Evolutionary conservation across 2,797 vertebrate genomes (phyloP).

Genomic region (Melanotaenia pygmaea): DNA sequence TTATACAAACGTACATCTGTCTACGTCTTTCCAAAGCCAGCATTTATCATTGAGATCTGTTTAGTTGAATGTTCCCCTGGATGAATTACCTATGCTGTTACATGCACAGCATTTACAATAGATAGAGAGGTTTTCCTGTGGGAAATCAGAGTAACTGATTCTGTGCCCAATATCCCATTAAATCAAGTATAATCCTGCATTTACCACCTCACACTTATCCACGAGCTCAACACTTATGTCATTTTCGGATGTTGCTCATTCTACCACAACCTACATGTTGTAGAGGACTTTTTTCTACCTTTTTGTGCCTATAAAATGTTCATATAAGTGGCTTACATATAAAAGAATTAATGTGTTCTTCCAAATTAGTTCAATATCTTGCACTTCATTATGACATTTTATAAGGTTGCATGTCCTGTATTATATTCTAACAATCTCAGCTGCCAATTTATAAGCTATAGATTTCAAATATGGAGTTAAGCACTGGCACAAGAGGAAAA

Average conservation of each 20-base stretch:
- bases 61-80: conserved; percentile 76
- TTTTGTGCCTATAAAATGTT: conserved; percentile 13
- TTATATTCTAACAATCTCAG: conserved; percentile 22
- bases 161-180: conserved; percentile 66
- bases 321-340: conserved; percentile 8
- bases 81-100: conserved; percentile 70
- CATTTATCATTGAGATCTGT: conserved; percentile 76
- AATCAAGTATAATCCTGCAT: conserved; percentile 70
- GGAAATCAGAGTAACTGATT: conserved; percentile 79
- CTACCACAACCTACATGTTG: conserved; percentile 33
- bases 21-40: conserved; percentile 64
- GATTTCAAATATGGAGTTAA: conserved; percentile 55
- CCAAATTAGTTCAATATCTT: conserved; percentile 10
- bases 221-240: conserved; percentile 53
- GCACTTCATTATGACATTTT: conserved; percentile 34
- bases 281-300: not conserved
- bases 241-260: conserved; percentile 56
- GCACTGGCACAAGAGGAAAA: conserved; percentile 40
- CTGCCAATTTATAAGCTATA: conserved; percentile 57
- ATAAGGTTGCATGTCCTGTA: conserved; percentile 16
- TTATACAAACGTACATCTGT: conserved; percentile 57
- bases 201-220: conserved; percentile 56
- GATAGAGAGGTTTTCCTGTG: conserved; percentile 70
- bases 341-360: conserved; percentile 5
- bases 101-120: conserved; percentile 73